Percentiles rank a stretch among this genome's conserved stretches.
phyloP scores from a whole-genome alignment of 2,888 invertebrate species.

The Apodemia duryi region DNA sequence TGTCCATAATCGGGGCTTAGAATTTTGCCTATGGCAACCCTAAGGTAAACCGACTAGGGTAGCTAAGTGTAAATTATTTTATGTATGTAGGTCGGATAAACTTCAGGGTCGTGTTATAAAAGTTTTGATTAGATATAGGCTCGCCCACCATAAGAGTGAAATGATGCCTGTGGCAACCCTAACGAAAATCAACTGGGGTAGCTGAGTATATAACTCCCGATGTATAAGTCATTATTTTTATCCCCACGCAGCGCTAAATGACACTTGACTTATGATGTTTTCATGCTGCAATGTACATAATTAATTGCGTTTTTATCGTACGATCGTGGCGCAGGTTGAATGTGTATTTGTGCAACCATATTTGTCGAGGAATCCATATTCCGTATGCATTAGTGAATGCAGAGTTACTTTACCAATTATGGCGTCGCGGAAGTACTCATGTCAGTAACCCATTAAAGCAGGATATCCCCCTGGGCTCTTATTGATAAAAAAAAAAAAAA shows the following conservation, averaged over 20 bases:
- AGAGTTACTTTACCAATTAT: background rate
- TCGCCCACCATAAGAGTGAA: too few relatives aligned
- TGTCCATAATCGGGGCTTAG: too few relatives aligned
- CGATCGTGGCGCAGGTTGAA: background rate
- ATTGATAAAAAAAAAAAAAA: too few relatives aligned
- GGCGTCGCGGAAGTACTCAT: background rate
- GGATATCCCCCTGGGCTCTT: too few relatives aligned
- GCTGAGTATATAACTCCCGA: too few relatives aligned
- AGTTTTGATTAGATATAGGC: too few relatives aligned
- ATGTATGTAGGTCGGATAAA: background rate
- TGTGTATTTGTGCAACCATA: background rate
- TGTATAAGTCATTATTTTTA: background rate
- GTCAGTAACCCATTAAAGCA: too few relatives aligned
- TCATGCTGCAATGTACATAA: conserved; percentile 5
- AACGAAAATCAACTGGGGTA: background rate
- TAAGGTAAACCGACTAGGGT: too few relatives aligned
- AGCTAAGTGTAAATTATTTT: too few relatives aligned
- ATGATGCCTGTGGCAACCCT: background rate
- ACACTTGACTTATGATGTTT: conserved; percentile 3
- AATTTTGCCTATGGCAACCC: too few relatives aligned
- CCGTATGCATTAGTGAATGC: background rate
- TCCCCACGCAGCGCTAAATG: background rate
- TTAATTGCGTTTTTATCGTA: conserved; percentile 5
- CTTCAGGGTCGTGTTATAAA: background rate
- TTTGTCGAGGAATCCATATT: background rate